phyloP scores from a whole-genome alignment of 2,113 vertebrate genomes.

The Turdus rufiventris region DNA sequence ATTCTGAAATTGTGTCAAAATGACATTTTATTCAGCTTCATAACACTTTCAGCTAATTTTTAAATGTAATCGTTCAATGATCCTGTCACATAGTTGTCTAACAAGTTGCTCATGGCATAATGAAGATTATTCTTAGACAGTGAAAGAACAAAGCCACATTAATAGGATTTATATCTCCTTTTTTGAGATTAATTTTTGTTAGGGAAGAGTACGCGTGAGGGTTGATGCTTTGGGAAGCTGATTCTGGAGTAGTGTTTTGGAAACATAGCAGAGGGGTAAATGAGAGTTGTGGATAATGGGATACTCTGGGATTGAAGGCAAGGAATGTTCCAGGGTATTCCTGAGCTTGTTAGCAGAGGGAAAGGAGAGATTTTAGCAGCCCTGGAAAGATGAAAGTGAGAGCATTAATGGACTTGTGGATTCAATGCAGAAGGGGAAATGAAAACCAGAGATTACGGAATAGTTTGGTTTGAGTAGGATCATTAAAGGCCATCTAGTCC shows the following conservation, averaged over 20 bases:
- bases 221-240: background rate
- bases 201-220: background rate
- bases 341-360: background rate
- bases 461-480: background rate
- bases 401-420: background rate
- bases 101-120: slow-evolving; percentile 10
- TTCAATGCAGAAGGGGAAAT: background rate
- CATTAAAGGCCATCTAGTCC: background rate
- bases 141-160: background rate
- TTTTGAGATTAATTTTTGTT: background rate
- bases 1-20: background rate
- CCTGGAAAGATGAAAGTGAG: background rate
- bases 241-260: background rate
- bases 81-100: slow-evolving; percentile 38
- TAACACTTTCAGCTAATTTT: slow-evolving; percentile 23
- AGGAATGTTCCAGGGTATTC: background rate
- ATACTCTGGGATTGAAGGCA: background rate
- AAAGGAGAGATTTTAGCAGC: background rate
- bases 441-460: background rate
- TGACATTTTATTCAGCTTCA: background rate
- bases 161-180: background rate
- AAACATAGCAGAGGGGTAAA: background rate
- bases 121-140: slow-evolving; percentile 3
- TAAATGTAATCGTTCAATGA: slow-evolving; percentile 8
- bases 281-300: background rate